phyloP scores from a whole-genome alignment of 2,113 vertebrate genomes.

The Leucosticte australis region DNA sequence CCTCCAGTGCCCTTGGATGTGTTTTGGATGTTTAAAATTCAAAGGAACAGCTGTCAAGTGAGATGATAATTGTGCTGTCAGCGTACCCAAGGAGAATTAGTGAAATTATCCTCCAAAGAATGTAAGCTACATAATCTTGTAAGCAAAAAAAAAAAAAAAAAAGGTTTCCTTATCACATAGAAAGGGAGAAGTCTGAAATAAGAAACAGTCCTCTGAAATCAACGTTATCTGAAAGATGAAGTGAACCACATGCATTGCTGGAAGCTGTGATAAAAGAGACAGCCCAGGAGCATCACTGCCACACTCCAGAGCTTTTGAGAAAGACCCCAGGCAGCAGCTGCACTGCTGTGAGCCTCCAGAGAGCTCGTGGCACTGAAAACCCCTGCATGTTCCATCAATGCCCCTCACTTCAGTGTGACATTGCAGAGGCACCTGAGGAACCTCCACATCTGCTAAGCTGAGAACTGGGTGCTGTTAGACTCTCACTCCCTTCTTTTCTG shows the following conservation, averaged over 20 bases:
- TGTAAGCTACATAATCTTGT: background rate
- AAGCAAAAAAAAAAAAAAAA: background rate
- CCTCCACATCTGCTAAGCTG: background rate
- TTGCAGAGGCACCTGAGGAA: background rate
- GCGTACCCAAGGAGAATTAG: background rate
- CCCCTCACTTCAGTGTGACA: background rate
- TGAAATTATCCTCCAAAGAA: background rate
- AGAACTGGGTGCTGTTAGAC: background rate
- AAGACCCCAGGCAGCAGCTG: background rate
- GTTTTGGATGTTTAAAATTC: conserved; percentile 27
- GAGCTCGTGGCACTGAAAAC: background rate
- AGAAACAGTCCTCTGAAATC: background rate
- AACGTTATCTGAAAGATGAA: background rate
- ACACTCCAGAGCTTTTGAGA: background rate
- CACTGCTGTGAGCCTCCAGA: background rate
- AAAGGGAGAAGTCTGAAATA: background rate
- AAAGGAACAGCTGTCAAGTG: conserved; percentile 28
- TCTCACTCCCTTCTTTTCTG: background rate
- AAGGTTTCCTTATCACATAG: background rate
- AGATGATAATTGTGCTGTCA: conserved; percentile 35
- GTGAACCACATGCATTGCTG: background rate
- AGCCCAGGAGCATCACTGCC: background rate
- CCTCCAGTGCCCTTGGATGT: background rate
- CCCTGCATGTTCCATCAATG: accelerated
- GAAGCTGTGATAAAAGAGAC: background rate